Conservation (phyloP, 2,113 vertebrate species). For the Otus sunia region DNA sequence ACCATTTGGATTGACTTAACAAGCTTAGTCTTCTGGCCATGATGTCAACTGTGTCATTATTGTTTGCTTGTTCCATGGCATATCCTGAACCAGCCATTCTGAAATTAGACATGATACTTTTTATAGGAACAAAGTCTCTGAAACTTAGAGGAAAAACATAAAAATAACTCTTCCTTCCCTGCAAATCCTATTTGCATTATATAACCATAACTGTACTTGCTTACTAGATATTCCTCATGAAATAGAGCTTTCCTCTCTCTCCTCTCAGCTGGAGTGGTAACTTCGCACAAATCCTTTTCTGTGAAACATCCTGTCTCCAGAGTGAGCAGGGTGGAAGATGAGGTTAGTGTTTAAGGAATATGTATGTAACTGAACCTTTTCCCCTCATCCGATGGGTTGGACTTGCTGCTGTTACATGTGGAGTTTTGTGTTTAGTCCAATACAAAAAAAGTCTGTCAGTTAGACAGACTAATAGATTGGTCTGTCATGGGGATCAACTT, state of each 20-base stretch:
- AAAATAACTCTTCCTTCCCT: not conserved
- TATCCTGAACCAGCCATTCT: not conserved
- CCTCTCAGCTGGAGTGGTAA: not conserved
- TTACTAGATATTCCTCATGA: not conserved
- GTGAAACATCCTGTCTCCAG: not conserved
- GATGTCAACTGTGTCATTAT: not conserved
- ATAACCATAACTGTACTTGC: not conserved
- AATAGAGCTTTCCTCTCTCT: not conserved
- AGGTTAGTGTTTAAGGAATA: not conserved
- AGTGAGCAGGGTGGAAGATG: not conserved
- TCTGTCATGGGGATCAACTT: not conserved
- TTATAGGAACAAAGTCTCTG: not conserved
- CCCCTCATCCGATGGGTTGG: fast-evolving
- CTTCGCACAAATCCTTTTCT: not conserved
- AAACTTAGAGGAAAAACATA: not conserved
- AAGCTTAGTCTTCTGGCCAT: not conserved
- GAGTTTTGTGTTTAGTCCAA: not conserved
- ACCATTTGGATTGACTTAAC: not conserved
- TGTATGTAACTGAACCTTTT: not conserved
- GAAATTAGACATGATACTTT: not conserved
- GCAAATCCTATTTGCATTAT: not conserved
- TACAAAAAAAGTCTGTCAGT: not conserved
- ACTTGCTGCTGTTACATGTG: not conserved
- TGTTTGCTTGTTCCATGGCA: not conserved
- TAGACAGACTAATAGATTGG: not conserved